phyloP scores from a whole-genome alignment of 2,888 invertebrate species.

The Onthophagus sagittarius region DNA sequence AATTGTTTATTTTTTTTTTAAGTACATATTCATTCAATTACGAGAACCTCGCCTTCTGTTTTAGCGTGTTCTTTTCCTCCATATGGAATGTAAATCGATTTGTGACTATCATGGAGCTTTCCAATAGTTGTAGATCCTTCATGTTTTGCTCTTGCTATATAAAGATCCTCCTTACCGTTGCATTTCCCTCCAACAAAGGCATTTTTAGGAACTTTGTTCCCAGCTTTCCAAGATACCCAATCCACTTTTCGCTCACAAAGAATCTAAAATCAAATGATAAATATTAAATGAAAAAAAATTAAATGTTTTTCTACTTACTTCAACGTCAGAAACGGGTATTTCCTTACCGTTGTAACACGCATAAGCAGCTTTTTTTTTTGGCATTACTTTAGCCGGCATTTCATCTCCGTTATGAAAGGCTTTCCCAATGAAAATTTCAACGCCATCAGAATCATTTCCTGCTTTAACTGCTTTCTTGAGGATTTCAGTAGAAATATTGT shows the following conservation, averaged over 20 bases:
- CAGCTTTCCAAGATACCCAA: slow-evolving; percentile 46
- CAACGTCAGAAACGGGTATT: slow-evolving; percentile 24
- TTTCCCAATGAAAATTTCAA: slow-evolving; percentile 70
- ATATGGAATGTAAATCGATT: slow-evolving; percentile 78
- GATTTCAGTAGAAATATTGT: too few species aligned
- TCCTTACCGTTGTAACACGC: slow-evolving; percentile 62
- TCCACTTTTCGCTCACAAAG: slow-evolving; percentile 52
- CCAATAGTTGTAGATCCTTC: slow-evolving; percentile 75
- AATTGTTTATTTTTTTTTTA: too few species aligned
- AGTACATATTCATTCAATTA: slow-evolving; percentile 31
- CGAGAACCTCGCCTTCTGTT: slow-evolving; percentile 77
- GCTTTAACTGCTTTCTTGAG: slow-evolving; percentile 48
- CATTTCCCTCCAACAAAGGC: slow-evolving; percentile 70
- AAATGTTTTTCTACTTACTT: background rate
- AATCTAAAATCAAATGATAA: slow-evolving; percentile 46
- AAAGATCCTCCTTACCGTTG: slow-evolving; percentile 76
- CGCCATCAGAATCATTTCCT: slow-evolving; percentile 69
- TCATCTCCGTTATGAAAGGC: slow-evolving; percentile 63
- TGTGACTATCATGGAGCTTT: slow-evolving; percentile 81
- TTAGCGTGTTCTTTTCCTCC: slow-evolving; percentile 75
- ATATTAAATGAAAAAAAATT: background rate
- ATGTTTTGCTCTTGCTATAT: slow-evolving; percentile 72
- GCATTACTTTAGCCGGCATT: slow-evolving; percentile 66
- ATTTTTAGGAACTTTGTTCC: slow-evolving; percentile 63
- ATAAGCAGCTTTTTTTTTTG: slow-evolving; percentile 62